Base-by-base conservation (phyloP, 2,888 invertebrate species). In the Cylindroiulus punctatus region DNA sequence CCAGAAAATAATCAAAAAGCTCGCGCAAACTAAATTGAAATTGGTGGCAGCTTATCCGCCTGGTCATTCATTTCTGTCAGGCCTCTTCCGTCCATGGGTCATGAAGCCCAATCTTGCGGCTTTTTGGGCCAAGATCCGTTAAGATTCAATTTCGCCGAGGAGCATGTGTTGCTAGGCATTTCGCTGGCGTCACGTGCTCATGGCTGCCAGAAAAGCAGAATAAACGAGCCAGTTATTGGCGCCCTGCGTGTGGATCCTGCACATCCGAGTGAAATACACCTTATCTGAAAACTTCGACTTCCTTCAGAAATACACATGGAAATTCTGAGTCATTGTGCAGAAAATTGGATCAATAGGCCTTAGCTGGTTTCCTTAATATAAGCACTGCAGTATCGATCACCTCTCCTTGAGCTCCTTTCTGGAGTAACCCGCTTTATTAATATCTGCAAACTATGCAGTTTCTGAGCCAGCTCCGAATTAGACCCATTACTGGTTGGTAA, bases 241-340 rank as follows among this genome's bases (percentile, higher is more conserved):
- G 65, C 7, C 65, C 0, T 65, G 26, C 65, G 0, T 26, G 65
- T 65, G 65, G 22, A 65, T 65, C 65, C 22, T 65, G 65, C 22
- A 65, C 65, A 65, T 65, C 65, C 65, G 65, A 65, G 65, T 65
- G 65, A 65, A 65, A 65, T 65, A 65, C 65, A 65, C 65, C 65
- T 65, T 65, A 57, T 57, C 57, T 57, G 57, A 57, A 57, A 19
- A 57, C 22, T 57, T 57, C 57, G n/a, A n/a, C 57, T 57, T 57
- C 57, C 57, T 57, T 57, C n/a, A 4, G 57, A 57, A 57, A 57
- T 19, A 57, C 57, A 57, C 57, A 65, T 65, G 65, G 65, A 65
- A 65, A 65, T 65, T 65, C 65, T 65, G 65, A 65, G 65, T 65
- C 65, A 65, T 65, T 65, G 65, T 65, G 65, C 65, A 65, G 22